These are phyloP conservation scores for Sarcophilus harrisii DNA, from an alignment of 2,797 vertebrate species.

Conservation along the genomic window DNA sequence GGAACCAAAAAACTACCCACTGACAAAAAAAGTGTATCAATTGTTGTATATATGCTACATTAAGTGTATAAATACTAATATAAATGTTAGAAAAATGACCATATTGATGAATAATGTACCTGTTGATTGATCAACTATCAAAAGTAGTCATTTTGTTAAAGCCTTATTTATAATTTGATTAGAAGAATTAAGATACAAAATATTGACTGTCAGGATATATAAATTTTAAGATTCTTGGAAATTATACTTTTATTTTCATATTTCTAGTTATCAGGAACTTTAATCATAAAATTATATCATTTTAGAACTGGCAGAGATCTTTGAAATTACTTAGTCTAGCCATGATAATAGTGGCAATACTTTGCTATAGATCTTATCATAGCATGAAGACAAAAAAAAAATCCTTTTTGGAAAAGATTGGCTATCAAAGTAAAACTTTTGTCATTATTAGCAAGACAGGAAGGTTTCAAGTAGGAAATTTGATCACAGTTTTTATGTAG, in stretches of 20 bases:
- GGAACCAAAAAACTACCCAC: not conserved
- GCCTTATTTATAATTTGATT: not conserved
- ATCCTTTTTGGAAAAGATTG: not conserved
- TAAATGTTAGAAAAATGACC: not conserved
- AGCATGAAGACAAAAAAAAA: not conserved
- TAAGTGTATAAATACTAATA: not conserved
- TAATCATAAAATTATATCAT: not conserved
- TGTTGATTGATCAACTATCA: constrained; percentile 15
- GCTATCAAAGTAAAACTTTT: not conserved
- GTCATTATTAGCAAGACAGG: not conserved
- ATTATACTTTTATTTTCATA: not conserved
- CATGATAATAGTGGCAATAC: not conserved
- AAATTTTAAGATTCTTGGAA: not conserved
- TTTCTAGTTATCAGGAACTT: not conserved
- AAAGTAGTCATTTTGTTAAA: not conserved
- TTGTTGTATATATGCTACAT: not conserved
- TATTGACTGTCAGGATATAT: not conserved
- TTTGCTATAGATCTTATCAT: not conserved
- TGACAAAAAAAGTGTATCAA: not conserved
- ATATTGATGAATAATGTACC: constrained; percentile 14
- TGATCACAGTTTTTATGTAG: not conserved
- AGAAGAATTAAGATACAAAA: not conserved
- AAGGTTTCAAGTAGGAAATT: not conserved
- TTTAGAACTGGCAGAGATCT: not conserved
- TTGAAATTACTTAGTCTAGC: not conserved